Evolutionary conservation across 2,888 invertebrate genomes (phyloP), one percentile per base, ranked within the genome.

Genomic region (Chalcis sispes): DNA sequence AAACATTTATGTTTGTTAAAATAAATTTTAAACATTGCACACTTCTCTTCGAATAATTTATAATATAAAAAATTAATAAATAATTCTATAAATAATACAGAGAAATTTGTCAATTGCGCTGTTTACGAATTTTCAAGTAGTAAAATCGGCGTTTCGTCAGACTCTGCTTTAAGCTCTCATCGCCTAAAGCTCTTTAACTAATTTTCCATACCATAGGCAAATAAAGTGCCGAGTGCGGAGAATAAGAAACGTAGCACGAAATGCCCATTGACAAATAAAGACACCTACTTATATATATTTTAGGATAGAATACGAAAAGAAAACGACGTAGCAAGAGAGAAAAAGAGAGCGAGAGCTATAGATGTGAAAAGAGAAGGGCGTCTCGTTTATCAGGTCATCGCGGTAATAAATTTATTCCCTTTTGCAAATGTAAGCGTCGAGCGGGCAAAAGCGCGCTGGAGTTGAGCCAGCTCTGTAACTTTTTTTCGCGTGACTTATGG

Each of bases 341-440:
- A 25, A 25, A 8, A 46, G 18, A 20, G 13, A 59, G 50, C 20
- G 48, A 48, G 54, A 18, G 7, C 13, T 5, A 23, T 18, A 13
- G 13, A 48, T 23, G 59, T 7, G 25, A 0, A 10, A n/a, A 18
- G n/a, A 76, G 71, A 76, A 29, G 67, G 56, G 27, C 46, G 58
- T 77, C 77, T 78, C 81, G 80, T 81, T 83, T 83, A 82, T 84
- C 82, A 82, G 82, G 81, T 82, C 81, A 81, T 81, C 80, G 77
- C 75, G 77, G 81, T 81, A 81, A 82, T 84, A 84, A 84, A 84
- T 83, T 84, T 81, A 82, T 83, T 80, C 80, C 77, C 77, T n/a
- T 79, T 82, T 81, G 81, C 81, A 82, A 69, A 83, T 82, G 82
- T 81, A 80, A 81, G 81, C 79, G 78, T n/a, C n/a, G n/a, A n/a